Base-by-base conservation (phyloP, 2,797 vertebrate species). In the Psittacula derbiana region DNA sequence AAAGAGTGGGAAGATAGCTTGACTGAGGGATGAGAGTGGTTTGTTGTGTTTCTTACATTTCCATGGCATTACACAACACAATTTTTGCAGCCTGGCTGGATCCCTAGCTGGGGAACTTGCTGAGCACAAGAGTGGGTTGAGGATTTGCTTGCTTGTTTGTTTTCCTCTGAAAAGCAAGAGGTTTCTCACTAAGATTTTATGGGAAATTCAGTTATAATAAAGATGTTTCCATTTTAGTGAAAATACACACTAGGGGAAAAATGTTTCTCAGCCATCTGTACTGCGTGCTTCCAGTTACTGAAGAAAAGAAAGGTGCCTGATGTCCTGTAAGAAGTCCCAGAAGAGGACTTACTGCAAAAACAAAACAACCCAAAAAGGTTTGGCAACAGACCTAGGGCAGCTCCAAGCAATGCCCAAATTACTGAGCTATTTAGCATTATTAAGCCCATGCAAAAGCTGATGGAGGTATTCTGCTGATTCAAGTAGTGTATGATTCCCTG, bases 251-350 rank as follows among this genome's bases (percentile, higher is more conserved):
- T 41, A 36, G 55, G 52, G 65, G 47, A 4, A 46, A 73, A 90
- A 69, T 67, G 21, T 85, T 93, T 91, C 74, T 82, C 40, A 55
- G 40, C 30, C 5, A 7, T 64, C 57, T 87, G 41, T 40, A n/a
- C 38, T 33, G 18, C 30, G 33, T 61, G 36, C 40, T 94, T 92
- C 90, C 78, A 71, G 74, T 85, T 93, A 49, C 67, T 82, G 72
- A 73, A 83, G 81, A 79, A 80, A 79, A 75, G 88, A 81, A 93
- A 93, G 91, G 82, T 96, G 60, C 49, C 72, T 88, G 61, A 81
- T 40, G 46, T 88, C 74, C 57, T 82, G 50, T 70, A 88, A 74
- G 52, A 96, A 93, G 53, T 73, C 83, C 80, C 91, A 80, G 33
- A 80, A 78, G 69, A 60, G 41, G 41, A 70, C 75, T 66, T 36